These are phyloP conservation scores for Echinops telfairi DNA, from an alignment of 2,113 vertebrate genomes.

Conservation along the genomic window DNA sequence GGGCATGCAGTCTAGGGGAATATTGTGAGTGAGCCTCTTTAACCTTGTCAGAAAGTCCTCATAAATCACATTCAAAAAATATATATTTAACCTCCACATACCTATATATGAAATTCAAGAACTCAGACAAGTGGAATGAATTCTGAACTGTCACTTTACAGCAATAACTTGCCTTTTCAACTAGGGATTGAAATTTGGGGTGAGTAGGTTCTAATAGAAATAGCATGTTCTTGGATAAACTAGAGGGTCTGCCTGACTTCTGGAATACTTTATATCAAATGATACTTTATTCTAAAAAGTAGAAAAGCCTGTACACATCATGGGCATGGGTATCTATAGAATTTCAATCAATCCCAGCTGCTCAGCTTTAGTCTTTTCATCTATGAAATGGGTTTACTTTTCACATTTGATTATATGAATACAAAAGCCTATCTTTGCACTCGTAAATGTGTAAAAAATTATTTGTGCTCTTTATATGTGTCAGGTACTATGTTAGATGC, in stretches of 20 bases:
- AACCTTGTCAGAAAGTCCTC: conserved; percentile 72
- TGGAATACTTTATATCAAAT: conserved; percentile 50
- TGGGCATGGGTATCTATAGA: background rate
- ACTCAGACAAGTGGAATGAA: conserved; percentile 71
- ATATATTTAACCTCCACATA: conserved; percentile 69
- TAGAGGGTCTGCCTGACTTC: conserved; percentile 37
- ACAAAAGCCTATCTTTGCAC: conserved; percentile 14
- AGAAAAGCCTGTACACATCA: background rate
- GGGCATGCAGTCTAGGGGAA: conserved; percentile 44
- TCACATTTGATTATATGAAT: background rate
- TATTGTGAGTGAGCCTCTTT: conserved; percentile 63
- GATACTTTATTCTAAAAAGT: conserved; percentile 55
- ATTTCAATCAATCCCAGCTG: background rate
- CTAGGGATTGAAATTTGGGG: conserved; percentile 53
- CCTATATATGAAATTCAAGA: conserved; percentile 76
- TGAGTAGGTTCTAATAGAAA: conserved; percentile 70
- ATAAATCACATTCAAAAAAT: conserved; percentile 79
- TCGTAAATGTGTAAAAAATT: conserved; percentile 15
- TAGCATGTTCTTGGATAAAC: conserved; percentile 63
- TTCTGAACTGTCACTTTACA: conserved; percentile 76
- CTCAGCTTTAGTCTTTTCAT: conserved; percentile 25
- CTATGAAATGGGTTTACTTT: conserved; percentile 41
- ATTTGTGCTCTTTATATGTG: background rate
- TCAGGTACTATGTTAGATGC: background rate
- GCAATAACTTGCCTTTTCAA: conserved; percentile 68